Evolutionary conservation across 1,140 invertebrate genomes (phyloP), one percentile per base, ranked within the genome.

Genomic region (Tetramorium parvispinum): DNA sequence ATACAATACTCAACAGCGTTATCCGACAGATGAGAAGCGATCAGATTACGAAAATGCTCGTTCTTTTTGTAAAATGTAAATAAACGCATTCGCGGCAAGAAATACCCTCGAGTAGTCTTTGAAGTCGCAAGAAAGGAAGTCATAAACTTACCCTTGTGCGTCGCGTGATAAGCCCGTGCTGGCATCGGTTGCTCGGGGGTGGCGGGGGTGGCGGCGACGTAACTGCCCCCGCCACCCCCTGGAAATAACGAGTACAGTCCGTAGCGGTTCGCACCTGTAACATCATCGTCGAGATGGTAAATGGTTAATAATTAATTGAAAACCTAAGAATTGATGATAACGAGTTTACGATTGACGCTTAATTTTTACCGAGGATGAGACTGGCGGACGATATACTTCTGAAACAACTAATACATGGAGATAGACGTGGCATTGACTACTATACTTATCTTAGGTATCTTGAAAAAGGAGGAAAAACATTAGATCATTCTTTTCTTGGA

Each of bases 201-300:
- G 93, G 91, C 93, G 91, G 93, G 95, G 93, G 91, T 95, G 77
- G 95, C 94, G 49, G 95, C 95, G 85, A 94, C 93, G 61, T 94
- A 93, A 88, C 94, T 93, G 73, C 94, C 93, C 87, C 93, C 94
- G 86, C 92, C 93, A 93, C 94, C 93, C 87, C 96, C 95, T 66
- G 96, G 95, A 93, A 96, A 96, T 90, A 96, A 94, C 85, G 96
- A 96, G 88, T 96, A 96, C 83, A 96, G 94, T 73, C 96, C 96
- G 91, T 96, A 96, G 91, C 96, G 95, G 87, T 94, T 95, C 83
- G 95, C 95, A 92, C 95, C 96, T 96, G 93, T 82, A 95, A 95
- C 85, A 92, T 83, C 85, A 92, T 83, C 82, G 51, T 88, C 78
- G 91, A 87, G 85, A 87, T 27, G 70, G 68, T 40, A 3, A 53